A percentile compares a stretch with the other conserved stretches of the same genome.
These are phyloP conservation scores for Penaeus monodon DNA, from an alignment of 2,888 invertebrate genomes.

Conservation along the genomic window DNA sequence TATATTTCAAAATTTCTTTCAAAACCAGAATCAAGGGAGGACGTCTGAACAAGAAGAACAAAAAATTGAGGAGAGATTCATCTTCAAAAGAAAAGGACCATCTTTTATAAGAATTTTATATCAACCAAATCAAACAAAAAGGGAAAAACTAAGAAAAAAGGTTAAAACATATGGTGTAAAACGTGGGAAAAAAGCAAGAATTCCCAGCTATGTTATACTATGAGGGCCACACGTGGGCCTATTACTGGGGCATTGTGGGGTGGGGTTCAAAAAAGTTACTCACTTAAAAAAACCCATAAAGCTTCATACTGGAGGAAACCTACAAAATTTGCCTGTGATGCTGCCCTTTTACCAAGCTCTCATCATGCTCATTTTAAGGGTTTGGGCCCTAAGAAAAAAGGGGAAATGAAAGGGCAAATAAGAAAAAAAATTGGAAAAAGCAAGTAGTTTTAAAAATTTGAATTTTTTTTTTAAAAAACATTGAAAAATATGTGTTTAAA, in stretches of 20 bases:
- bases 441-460: conserved; percentile 24
- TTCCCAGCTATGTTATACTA: conserved; percentile 18
- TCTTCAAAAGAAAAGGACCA: too few species aligned
- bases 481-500: too few species aligned
- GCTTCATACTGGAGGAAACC: conserved; percentile 27
- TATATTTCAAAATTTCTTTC: background rate
- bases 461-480: too few species aligned
- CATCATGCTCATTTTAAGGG: background rate
- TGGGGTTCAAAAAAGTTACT: conserved; percentile 24
- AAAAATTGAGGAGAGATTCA: too few species aligned
- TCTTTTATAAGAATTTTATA: too few species aligned
- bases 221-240: conserved; percentile 32
- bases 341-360: conserved; percentile 30
- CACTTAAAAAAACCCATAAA: conserved; percentile 20
- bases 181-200: conserved; percentile 25
- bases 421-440: too few species aligned
- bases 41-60: background rate
- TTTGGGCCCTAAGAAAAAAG: background rate
- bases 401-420: conserved; percentile 7
- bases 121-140: too few species aligned
- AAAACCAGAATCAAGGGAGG: background rate
- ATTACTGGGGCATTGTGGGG: conserved; percentile 32
- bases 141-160: too few species aligned
- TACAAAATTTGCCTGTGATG: conserved; percentile 20
- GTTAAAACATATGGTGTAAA: background rate